Conservation (phyloP, 2,113 vertebrate species). For the Daboia siamensis region DNA sequence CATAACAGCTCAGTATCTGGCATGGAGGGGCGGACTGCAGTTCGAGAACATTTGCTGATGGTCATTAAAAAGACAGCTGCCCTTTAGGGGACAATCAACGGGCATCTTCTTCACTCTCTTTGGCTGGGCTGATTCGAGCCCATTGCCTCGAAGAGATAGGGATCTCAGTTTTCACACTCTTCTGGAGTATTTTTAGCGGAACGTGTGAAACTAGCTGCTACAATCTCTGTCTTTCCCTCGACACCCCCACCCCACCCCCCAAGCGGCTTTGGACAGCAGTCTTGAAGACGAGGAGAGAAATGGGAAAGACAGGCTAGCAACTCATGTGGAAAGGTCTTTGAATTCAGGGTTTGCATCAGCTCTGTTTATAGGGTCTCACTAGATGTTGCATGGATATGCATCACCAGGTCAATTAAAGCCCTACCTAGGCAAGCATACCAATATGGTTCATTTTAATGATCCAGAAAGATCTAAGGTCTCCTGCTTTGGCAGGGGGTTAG, state of each 20-base stretch:
- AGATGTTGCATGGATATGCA: not conserved
- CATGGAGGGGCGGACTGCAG: slow-evolving; percentile 9
- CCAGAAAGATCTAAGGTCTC: too few relatives aligned
- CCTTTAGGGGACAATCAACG: slow-evolving; percentile 40
- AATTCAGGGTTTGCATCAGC: not conserved
- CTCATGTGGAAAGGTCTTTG: too few relatives aligned
- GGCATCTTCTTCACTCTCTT: not conserved
- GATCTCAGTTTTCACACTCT: not conserved
- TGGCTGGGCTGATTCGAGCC: slow-evolving; percentile 42
- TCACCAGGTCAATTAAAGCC: too few relatives aligned
- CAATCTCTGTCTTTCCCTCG: not conserved
- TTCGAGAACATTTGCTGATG: slow-evolving; percentile 12
- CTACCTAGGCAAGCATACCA: too few relatives aligned
- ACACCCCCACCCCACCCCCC: not conserved
- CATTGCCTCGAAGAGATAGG: slow-evolving; percentile 9
- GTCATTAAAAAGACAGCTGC: slow-evolving; percentile 41
- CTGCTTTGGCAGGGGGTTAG: too few relatives aligned
- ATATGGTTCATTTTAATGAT: too few relatives aligned
- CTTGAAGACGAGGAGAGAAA: slow-evolving; percentile 46
- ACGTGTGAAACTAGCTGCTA: not conserved
- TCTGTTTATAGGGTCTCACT: not conserved
- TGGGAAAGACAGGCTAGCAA: not conserved
- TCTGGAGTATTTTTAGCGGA: not conserved
- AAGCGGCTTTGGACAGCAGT: slow-evolving; percentile 26
- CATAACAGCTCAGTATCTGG: slow-evolving; percentile 29